Evolutionary conservation across 2,888 invertebrate genomes (phyloP), one percentile per base, ranked within the genome.

Genomic region (Eupithecia abbreviata): DNA sequence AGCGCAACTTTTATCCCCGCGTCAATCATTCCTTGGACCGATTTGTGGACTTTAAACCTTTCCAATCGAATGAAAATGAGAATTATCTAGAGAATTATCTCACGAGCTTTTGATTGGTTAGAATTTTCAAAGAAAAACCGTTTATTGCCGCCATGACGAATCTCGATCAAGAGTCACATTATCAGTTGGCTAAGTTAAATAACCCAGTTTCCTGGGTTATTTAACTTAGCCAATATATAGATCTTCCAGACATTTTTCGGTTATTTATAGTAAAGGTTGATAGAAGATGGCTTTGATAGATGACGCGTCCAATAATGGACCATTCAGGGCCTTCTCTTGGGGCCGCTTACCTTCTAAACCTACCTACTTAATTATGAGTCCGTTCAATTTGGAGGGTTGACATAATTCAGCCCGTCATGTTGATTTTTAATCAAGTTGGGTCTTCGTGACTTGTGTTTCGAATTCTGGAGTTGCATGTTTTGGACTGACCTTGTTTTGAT

Each of bases 241-340:
- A 68, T 43, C 18, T 58, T 4, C 67, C n/a, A 2, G 12, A 45
- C 13, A 77, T 83, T 85, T 85, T 82, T 81, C 79, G 81, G 81
- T 79, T 83, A 82, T 84, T 70, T 77, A 77, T 77, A 78, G 79
- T 71, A 85, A 66, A 73, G 78, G 83, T 89, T 91, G 90, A 92
- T 92, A 91, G 91, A 86, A 84, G 89, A 90, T 90, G 89, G 89
- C 90, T 84, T 81, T 82, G 92, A 93, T 91, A 90, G 90, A 92
- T 91, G 88, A 86, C 87, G 87, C 85, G 89, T 87, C 90, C 90
- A 92, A 90, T 93, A 92, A 93, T 92, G 89, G 90, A 82, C 87
- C 85, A 89, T 89, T 90, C 86, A 86, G 84, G 83, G 85, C 88
- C 89, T 88, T 82, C 77, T 79, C 74, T 45, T 58, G 78, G 78